phyloP scores from a whole-genome alignment of 2,797 vertebrate genomes.

The Peromyscus melanophrys region DNA sequence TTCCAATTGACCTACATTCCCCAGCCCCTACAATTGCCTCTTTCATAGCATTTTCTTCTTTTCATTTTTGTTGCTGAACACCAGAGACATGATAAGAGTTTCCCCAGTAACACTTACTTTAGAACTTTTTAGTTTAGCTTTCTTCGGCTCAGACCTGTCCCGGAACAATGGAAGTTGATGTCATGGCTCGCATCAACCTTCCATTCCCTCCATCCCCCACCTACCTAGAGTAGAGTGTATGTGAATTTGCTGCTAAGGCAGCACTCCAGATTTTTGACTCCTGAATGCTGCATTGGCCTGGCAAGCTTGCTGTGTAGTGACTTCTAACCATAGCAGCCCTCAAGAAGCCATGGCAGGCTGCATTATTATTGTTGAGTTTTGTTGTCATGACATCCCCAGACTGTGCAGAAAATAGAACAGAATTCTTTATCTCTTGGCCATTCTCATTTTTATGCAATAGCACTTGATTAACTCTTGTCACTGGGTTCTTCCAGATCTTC shows the following conservation, averaged over 20 bases:
- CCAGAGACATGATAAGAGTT: constrained; percentile 10
- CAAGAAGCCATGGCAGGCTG: neutral
- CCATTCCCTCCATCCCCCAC: neutral
- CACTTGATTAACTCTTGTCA: neutral
- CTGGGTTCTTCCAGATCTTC: neutral
- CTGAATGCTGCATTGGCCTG: constrained; percentile 9
- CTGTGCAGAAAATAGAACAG: constrained; percentile 56
- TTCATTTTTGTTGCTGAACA: constrained; percentile 43
- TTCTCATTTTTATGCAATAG: constrained; percentile 42
- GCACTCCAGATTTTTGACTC: constrained; percentile 14
- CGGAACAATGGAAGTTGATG: neutral
- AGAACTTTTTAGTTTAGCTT: constrained; percentile 28
- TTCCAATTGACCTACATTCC: neutral
- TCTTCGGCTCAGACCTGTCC: neutral
- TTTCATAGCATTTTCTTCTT: neutral
- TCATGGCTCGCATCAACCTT: neutral
- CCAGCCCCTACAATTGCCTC: neutral
- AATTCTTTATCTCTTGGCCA: neutral
- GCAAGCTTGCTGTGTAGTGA: neutral
- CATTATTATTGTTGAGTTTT: constrained; percentile 65
- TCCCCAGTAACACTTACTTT: constrained; percentile 53
- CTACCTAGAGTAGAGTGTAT: neutral
- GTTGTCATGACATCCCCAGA: constrained; percentile 18
- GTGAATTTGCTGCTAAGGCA: neutral
- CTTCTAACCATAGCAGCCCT: constrained; percentile 16